Base-by-base conservation (phyloP, 1,140 invertebrate genomes). In the Drosophila yakuba region DNA sequence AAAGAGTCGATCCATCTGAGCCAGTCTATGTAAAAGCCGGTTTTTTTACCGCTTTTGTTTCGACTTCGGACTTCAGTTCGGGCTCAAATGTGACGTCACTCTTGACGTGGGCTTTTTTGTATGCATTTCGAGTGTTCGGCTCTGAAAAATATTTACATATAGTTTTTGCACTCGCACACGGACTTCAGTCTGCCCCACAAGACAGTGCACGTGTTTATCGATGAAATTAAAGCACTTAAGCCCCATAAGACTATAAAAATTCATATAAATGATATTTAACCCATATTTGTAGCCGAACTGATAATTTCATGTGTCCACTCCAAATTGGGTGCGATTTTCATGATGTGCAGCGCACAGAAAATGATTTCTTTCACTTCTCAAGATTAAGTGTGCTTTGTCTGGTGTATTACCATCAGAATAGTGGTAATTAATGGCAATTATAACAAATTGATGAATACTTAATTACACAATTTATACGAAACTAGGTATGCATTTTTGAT, bases 261-360 rank as follows among this genome's bases (percentile, higher is more conserved):
- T 47, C 50, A 68, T 71, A 77, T 77, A 74, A 88, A 71, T 62
- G 67, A 89, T 89, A 77, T 89, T 88, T 89, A 88, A 71, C 83
- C 83, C 84, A 89, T 88, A 89, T 89, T 80, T 71, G 83, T 74
- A 45, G 56, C 43, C 60, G 8, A 23, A 44, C 32, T 55, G 39
- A 68, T 78, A 51, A 77, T 73, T 67, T 57, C 20, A 55, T 20
- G 43, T 50, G 15, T 35, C 15, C 43, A n/a, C 52, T 23, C 61
- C 64, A 64, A 62, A 78, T 68, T 68, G 72, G 78, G 69, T 64
- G 66, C 48, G 59, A 75, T 73, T 64, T 74, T 78, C 68, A 48
- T 54, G 20, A 36, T 28, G 36, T 39, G 56, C 50, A 43, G 7
- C 51, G 51, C 72, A 48, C 44, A 38, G 5, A 20, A 17, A 74